Evolutionary conservation across 2,797 vertebrate species (phyloP), one percentile per base, ranked within the genome.

Genomic region (Falco biarmicus): DNA sequence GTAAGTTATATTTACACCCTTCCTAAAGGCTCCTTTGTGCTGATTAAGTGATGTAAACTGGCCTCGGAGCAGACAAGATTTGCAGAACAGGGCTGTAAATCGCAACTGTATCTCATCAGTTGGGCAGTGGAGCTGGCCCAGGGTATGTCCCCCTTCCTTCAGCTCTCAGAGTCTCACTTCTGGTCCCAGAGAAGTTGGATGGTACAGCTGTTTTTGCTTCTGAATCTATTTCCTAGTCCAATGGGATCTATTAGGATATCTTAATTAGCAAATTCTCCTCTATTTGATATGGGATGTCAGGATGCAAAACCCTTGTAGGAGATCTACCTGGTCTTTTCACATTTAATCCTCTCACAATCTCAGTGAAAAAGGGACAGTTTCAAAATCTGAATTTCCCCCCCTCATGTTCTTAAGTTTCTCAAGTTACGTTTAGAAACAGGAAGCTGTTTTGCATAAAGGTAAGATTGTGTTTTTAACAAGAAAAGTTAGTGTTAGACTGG

Each of bases 401-500:
- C 39, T 69, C 51, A 9, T 75, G 61, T 89, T 94, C 89, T 90
- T 68, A 65, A 61, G 71, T 70, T 76, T 84, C 60, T 79, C 70
- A 73, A 76, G 65, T 53, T 93, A 88, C 76, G 50, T 93, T 96
- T 94, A 96, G 97, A 96, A 97, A 92, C 94, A 96, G 96, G 96
- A 97, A 97, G 56, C 81, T 96, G 39, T 84, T 96, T 96, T 97
- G 83, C 93, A 97, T 96, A 82, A 97, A 97, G 95, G 93, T 97
- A 95, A 94, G 87, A 68, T 79, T 91, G 68, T 93, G 90, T 97
- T 96, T 90, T 63, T 82, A 90, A 93, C 65, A 97, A 97, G 97
- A 97, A 97, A 97, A 98, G 96, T 96, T 98, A 95, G 95, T 97
- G 96, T 98, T 97, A 98, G 97, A 98, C 96, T 94, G 93, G 96